Percentiles rank a stretch among this genome's conserved stretches.
These are phyloP conservation scores for Parnassius mnemosyne DNA, from an alignment of 2,888 invertebrate species.

Conservation along the genomic window DNA sequence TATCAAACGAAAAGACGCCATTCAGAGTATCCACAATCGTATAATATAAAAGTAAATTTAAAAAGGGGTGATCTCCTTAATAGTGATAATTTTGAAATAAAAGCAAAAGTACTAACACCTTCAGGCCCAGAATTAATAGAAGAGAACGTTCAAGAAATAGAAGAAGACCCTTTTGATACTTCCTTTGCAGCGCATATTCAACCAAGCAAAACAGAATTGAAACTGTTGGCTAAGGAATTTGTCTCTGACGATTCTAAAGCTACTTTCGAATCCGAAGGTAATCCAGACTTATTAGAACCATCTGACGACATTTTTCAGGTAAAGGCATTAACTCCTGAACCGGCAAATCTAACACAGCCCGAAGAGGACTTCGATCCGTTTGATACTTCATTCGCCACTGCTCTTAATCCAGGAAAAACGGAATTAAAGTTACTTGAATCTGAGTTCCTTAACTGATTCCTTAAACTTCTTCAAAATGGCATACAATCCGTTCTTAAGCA, in stretches of 20 bases:
- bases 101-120: slow-evolving; percentile 84
- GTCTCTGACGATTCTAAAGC: slow-evolving; percentile 74
- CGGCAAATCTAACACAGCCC: slow-evolving; percentile 50
- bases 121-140: slow-evolving; percentile 61
- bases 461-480: slow-evolving; percentile 77
- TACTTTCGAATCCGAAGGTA: slow-evolving; percentile 49
- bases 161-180: slow-evolving; percentile 92
- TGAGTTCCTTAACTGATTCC: slow-evolving; percentile 77
- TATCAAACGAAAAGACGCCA: slow-evolving; percentile 69
- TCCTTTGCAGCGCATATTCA: slow-evolving; percentile 88
- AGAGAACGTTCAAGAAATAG: slow-evolving; percentile 55
- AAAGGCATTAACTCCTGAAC: slow-evolving; percentile 87
- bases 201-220: slow-evolving; percentile 89
- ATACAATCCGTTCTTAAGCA: slow-evolving; percentile 89
- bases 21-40: slow-evolving; percentile 69
- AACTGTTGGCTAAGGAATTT: slow-evolving; percentile 87
- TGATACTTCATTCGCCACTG: slow-evolving; percentile 89
- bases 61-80: slow-evolving; percentile 63
- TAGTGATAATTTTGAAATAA: slow-evolving; percentile 50
- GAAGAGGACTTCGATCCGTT: slow-evolving; percentile 86
- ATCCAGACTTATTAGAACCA: slow-evolving; percentile 72
- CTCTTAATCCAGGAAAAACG: slow-evolving; percentile 87
- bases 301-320: slow-evolving; percentile 81
- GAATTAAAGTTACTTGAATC: slow-evolving; percentile 89
- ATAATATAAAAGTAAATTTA: slow-evolving; percentile 42